phyloP scores from a whole-genome alignment of 1,140 invertebrate genomes.

The Mylabris phalerata region DNA sequence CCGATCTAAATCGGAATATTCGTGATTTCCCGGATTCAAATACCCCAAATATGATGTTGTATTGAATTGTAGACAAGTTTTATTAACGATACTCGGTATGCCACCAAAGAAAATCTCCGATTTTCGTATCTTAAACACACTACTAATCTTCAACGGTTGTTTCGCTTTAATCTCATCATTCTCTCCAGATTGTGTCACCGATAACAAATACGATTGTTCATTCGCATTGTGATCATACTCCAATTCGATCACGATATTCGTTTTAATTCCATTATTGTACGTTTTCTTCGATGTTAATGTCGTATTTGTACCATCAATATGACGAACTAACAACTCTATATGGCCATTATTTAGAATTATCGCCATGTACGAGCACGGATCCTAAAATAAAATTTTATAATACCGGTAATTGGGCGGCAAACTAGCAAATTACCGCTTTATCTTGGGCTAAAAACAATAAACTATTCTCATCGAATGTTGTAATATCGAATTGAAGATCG shows the following conservation, averaged over 20 bases:
- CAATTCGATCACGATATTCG: conserved; percentile 59
- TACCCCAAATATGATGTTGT: conserved; percentile 30
- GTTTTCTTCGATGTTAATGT: conserved; percentile 62
- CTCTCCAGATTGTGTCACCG: background rate
- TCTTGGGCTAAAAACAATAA: conserved; percentile 71
- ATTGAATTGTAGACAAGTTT: conserved; percentile 13
- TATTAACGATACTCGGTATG: conserved; percentile 24
- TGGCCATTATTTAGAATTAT: conserved; percentile 67
- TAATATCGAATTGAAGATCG: conserved; percentile 72
- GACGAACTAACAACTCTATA: conserved; percentile 68
- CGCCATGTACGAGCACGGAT: conserved; percentile 32
- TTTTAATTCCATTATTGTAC: conserved; percentile 78
- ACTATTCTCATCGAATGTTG: conserved; percentile 82
- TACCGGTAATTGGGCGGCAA: background rate
- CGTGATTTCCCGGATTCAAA: conserved; percentile 3
- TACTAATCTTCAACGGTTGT: background rate
- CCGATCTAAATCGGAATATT: background rate
- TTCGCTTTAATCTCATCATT: no score
- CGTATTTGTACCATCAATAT: conserved; percentile 43
- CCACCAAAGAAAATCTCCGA: conserved; percentile 29
- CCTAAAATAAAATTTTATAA: conserved; percentile 40
- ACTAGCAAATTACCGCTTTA: conserved; percentile 42
- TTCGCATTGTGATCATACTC: background rate
- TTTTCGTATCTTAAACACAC: conserved; percentile 23
- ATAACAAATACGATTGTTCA: conserved; percentile 1